phyloP scores from a whole-genome alignment of 2,888 invertebrate genomes.

The Scrobipalpa costella region DNA sequence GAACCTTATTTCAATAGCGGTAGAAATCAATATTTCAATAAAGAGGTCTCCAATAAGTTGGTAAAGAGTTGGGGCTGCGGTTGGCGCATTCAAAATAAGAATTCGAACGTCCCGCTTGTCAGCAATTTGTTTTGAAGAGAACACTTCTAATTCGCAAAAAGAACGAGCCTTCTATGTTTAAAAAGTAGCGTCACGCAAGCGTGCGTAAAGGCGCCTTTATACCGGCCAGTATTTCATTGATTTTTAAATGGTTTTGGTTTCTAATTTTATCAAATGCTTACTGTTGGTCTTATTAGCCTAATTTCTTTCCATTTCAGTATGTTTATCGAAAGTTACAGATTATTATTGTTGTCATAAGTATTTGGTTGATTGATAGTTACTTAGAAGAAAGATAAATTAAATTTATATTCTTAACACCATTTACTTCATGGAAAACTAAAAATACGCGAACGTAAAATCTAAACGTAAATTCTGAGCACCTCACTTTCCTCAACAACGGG shows the following conservation, averaged over 20 bases:
- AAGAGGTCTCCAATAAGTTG: conserved; percentile 27
- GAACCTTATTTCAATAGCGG: conserved; percentile 11
- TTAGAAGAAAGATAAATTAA: no score
- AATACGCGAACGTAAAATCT: conserved; percentile 15
- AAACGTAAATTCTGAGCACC: conserved; percentile 11
- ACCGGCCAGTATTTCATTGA: conserved; percentile 8
- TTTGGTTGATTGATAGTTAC: no score
- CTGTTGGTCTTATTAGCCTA: no score
- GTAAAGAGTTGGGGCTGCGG: conserved; percentile 47
- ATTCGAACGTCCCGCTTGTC: conserved; percentile 75
- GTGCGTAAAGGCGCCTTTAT: conserved; percentile 44
- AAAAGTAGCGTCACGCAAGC: conserved; percentile 77
- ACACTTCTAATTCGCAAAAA: conserved; percentile 79
- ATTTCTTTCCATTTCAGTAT: no score
- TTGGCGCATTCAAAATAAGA: conserved; percentile 68
- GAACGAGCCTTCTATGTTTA: conserved; percentile 75
- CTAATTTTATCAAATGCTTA: no score
- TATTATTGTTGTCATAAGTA: no score
- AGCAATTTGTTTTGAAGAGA: conserved; percentile 81
- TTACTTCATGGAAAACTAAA: background rate
- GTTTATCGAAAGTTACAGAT: no score
- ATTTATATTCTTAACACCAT: background rate
- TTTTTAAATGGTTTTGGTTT: background rate
- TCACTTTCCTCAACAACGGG: conserved; percentile 6
- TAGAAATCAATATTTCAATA: conserved; percentile 16